Conservation (phyloP, 2,113 vertebrate genomes). For the Callipepla squamata region DNA sequence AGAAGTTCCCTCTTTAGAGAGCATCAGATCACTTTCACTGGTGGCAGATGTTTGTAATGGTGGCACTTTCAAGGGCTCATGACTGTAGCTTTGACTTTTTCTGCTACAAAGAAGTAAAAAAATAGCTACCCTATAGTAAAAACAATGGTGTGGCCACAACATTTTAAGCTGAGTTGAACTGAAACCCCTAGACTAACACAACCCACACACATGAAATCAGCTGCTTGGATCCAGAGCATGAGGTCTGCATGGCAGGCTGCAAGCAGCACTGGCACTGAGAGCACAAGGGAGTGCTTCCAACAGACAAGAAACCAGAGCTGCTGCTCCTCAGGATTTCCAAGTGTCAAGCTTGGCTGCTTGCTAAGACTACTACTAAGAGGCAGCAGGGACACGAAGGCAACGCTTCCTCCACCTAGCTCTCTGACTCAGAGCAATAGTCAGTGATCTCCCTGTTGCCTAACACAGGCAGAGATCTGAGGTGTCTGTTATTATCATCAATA, state of each 20-base stretch:
- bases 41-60: background rate
- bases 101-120: background rate
- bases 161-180: background rate
- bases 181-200: background rate
- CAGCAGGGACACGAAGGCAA: background rate
- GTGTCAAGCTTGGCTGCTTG: background rate
- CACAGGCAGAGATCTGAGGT: background rate
- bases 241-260: background rate
- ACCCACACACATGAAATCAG: background rate
- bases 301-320: background rate
- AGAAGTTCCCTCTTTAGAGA: background rate
- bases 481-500: background rate
- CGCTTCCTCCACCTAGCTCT: background rate
- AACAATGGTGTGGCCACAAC: background rate
- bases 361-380: background rate
- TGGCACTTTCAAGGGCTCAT: background rate
- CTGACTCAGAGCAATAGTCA: background rate
- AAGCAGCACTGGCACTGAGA: background rate
- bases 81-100: background rate
- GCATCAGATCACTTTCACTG: background rate
- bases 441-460: background rate
- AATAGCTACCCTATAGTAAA: background rate
- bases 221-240: background rate
- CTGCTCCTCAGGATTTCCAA: background rate
- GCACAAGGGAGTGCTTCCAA: background rate